phyloP scores from a whole-genome alignment of 2,888 invertebrate species.

The Carabus problematicus region DNA sequence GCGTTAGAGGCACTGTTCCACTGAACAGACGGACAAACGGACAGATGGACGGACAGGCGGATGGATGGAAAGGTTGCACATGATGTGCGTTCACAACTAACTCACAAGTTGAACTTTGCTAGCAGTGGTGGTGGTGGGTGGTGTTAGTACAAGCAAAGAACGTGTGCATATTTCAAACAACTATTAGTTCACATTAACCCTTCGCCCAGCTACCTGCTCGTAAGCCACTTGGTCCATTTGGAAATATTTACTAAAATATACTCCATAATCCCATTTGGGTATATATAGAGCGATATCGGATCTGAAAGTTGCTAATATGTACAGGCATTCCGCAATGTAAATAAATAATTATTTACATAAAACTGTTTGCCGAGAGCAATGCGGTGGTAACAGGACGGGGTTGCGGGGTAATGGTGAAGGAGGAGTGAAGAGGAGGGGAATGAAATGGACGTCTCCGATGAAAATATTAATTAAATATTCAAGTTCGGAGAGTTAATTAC shows the following conservation, averaged over 20 bases:
- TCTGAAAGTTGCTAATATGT: neutral
- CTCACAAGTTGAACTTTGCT: neutral
- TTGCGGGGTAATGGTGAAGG: neutral
- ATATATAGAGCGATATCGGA: neutral
- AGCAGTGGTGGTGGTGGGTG: too few species aligned
- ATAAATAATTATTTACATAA: slow-evolving; percentile 39
- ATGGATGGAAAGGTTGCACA: too few species aligned
- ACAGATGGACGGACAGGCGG: too few species aligned
- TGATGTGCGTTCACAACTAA: slow-evolving; percentile 10
- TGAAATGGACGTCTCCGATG: slow-evolving; percentile 9
- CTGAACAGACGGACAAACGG: too few species aligned
- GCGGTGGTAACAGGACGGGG: neutral
- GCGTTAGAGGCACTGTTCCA: neutral
- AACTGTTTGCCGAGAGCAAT: neutral
- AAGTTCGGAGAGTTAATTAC: slow-evolving; percentile 41
- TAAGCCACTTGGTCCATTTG: neutral
- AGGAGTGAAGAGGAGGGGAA: too few species aligned
- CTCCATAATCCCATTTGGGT: neutral
- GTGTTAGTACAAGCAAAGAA: too few species aligned
- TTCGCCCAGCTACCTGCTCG: neutral
- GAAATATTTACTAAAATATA: too few species aligned
- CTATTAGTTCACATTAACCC: neutral
- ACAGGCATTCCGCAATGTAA: slow-evolving; percentile 5
- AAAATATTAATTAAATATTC: slow-evolving; percentile 42
- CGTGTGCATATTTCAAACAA: neutral